Evolutionary conservation across 2,797 vertebrate genomes (phyloP), one percentile per base, ranked within the genome.

Genomic region (Anas georgica): DNA sequence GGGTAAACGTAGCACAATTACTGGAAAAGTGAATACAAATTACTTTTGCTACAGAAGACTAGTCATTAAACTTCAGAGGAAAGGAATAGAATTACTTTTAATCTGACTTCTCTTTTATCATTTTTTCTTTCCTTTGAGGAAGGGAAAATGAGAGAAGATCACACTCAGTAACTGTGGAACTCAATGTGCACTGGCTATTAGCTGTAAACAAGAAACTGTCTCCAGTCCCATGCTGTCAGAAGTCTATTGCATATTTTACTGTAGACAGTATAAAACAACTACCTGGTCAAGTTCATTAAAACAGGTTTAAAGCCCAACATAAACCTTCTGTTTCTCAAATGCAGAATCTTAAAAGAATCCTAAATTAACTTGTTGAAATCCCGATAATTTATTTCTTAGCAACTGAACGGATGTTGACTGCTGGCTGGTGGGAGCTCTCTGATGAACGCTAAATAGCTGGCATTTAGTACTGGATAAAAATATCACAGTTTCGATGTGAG

Each of bases 381-480:
- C 58, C 72, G 82, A 83, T 89, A 84, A 74, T 37, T 83, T 81
- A 69, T 43, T 76, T 64, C 28, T 66, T 46, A 83, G 86, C 58
- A 86, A 74, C 33, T 59, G 37, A 29, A 37, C 62, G 37, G 43
- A 46, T 35, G 25, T 46, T 33, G 33, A 48, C 43, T 60, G 73
- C 73, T 82, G 52, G 73, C 68, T 37, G 43, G 41, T 54, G 86
- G 37, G 18, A 75, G 81, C 7, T 43, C 54, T 90, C 43, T 69
- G 66, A 43, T 56, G 54, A 95, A 48, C 33, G 60, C 39, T 79
- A 80, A 90, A 85, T 55, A 37, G 26, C 58, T 88, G 56, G 31
- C 58, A 83, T 96, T 88, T 91, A 94, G 80, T 93, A 70, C 21
- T 52, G 81, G 29, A 37, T 55, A 67, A 92, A 86, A 91, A 25